Evolutionary conservation across 2,797 vertebrate genomes (phyloP), one percentile per base, ranked within the genome.

Genomic region (Forpus xanthops): DNA sequence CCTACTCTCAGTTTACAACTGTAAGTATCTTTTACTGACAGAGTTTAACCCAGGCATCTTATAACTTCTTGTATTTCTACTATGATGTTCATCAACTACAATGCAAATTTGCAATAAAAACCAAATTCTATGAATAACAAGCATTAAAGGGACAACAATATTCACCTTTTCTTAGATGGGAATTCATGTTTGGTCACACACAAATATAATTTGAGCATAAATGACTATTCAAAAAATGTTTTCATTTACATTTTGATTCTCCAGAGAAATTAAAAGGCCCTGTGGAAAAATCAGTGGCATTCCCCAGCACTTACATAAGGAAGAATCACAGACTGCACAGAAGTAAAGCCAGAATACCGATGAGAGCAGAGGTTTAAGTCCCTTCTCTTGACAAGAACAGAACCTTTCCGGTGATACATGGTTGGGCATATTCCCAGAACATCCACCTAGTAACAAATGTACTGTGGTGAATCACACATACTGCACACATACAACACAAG

Each of bases 391-490:
- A 98, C 74, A 78, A 98, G 82, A 5, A 95, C 1, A 35, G 90
- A 30, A 20, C 98, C 98, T 83, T 91, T 97, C 49, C 30, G 92
- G 94, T 98, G 97, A 64, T 99, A 99, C 12, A 21, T 98, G 89
- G 98, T 99, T 53, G 87, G 97, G 75, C 99, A 99, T 23, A 96
- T 97, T 82, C 98, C 99, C 35, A 98, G 97, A 53, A 99, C 53
- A 87, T 99, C 98, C 27, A 98, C 98, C 99, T 98, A 77, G 66
- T 33, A 61, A 82, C 53, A 91, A 87, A 62, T 1, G 4, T 2
- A 78, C 14, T 18, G n/a, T 12, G 11, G 9, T 47, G 23, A 79
- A 47, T 44, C 56, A 58, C 41, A 66, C 39, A 50, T 15, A 56
- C n/a, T 33, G 21, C 30, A 58, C 8, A 35, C n/a, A 79, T 11